Evolutionary conservation across 2,888 invertebrate species (phyloP), one percentile per base, ranked within the genome.

Genomic region (Choristoneura rosaceana): DNA sequence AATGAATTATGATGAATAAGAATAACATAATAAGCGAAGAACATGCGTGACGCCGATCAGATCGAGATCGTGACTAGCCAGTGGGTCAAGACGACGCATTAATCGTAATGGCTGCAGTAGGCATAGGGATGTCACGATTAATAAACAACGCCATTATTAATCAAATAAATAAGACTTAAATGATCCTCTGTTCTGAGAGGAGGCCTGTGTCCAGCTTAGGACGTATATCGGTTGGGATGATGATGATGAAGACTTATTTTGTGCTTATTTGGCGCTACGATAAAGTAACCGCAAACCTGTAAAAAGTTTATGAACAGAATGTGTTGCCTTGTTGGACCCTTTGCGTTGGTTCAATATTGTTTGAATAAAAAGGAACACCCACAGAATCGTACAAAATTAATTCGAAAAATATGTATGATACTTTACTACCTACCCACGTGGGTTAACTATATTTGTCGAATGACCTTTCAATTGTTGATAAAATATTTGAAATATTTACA

Each of bases 1-100:
- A 71, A 68, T 71, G 62, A 71, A 71, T 71, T 67, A 68, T 66
- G 65, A 52, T 41, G 43, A 60, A 70, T 70, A 70, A 67, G 71
- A 62, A 34, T 71, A 62, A 68, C 50, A 71, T 60, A 71, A 71
- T 62, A 34, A 70, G 70, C 50, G 70, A 70, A 47, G 52, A 52
- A 67, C 64, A 71, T 67, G 71, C 71, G 67, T 71, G 71, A 52
- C 61, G 61, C 43, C 33, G 55, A 62, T 68, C 58, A 55, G 62
- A 68, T 71, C 62, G 47, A 50, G 67, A 59, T 71, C 91, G 90
- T 91, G 91, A 91, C 90, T 87, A 79, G 84, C 74, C 84, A 90
- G 86, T 91, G 81, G 91, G 92, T 91, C 91, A 90, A 87, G 83
- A 82, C 82, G 82, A 81, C 84, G 85, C 87, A 87, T 89, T 88